Base-by-base conservation (phyloP, 2,113 vertebrate species). In the Hippocampus comes region DNA sequence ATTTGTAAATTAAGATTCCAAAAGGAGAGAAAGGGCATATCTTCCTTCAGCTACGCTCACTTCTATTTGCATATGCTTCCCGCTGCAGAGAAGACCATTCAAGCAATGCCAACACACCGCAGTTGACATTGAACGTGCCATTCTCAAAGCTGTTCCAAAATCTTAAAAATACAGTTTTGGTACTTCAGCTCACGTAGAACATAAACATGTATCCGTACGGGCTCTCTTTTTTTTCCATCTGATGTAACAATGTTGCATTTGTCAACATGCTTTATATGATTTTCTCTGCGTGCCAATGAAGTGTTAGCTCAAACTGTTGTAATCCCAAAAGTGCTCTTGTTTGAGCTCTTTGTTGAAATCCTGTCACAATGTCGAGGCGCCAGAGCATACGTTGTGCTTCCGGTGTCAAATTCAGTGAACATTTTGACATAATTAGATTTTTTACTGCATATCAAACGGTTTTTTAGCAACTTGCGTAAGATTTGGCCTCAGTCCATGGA, bases 1-100 rank as follows among this genome's bases (percentile, higher is more conserved):
- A 78, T 77, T 78, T 82, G 74, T 66, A 77, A 77, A 78, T 73
- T 68, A 73, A 86, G 77, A 81, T 74, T 85, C 72, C 48, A 43
- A 65, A 53, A 77, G 74, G 49, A 65, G 57, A 75, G 74, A 65
- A 78, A 11, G 4, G 59, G 55, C 68, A 56, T 5, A 48, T 78
- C 10, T 74, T 72, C 71, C 70, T 74, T 67, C 75, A 76, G 74
- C 71, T 76, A 46, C 9, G 3, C 46, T 55, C 71, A 70, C 27
- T 17, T 64, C 20, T 14, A 20, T 30, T 65, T 73, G 60, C 51
- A 67, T 53, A 70, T 38, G 57, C 69, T 66, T 59, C 6, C 10
- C 46, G 70, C 67, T 68, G 27, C 11, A 18, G 61, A 78, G 68
- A 75, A 20, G 5, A 55, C 18, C 46, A 70, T 57, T 61, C 65